Percentiles rank a stretch among this genome's conserved stretches.
These are phyloP conservation scores for Amphimedon queenslandica DNA, from an alignment of 37 sponge, comb jelly and placozoan species.

Conservation along the genomic window DNA sequence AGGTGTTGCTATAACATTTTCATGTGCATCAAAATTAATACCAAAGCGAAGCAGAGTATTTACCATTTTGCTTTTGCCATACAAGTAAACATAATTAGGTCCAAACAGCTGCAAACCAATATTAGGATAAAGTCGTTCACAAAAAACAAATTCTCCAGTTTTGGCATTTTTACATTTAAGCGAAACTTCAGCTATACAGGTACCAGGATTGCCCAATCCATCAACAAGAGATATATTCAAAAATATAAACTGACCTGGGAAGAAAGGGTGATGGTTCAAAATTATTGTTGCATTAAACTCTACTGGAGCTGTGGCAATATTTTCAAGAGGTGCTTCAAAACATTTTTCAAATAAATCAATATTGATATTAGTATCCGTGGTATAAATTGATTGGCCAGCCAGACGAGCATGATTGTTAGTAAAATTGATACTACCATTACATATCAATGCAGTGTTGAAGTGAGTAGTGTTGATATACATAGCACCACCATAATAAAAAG, in stretches of 20 bases:
- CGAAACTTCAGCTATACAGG: neutral
- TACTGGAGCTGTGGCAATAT: neutral
- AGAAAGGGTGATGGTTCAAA: neutral
- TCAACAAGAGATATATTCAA: neutral
- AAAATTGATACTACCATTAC: neutral
- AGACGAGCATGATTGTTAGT: constrained; percentile 3
- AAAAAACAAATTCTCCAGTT: neutral
- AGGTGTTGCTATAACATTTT: neutral
- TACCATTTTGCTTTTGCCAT: neutral
- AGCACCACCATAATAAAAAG: constrained; percentile 8
- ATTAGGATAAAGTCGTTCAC: neutral
- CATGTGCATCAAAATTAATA: neutral
- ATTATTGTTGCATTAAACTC: no score
- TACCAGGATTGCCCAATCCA: neutral
- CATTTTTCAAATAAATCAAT: neutral
- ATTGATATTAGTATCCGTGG: neutral
- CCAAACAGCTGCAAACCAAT: neutral
- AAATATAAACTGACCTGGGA: neutral
- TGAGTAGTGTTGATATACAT: neutral
- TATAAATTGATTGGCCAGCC: neutral
- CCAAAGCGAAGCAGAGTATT: neutral
- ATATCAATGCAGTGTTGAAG: no score
- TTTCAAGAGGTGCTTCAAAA: neutral
- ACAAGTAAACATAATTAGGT: neutral
- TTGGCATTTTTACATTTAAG: neutral